Evolutionary conservation across 2,888 invertebrate genomes (phyloP), one percentile per base, ranked within the genome.

Genomic region (Xanthostigma xanthostigma): DNA sequence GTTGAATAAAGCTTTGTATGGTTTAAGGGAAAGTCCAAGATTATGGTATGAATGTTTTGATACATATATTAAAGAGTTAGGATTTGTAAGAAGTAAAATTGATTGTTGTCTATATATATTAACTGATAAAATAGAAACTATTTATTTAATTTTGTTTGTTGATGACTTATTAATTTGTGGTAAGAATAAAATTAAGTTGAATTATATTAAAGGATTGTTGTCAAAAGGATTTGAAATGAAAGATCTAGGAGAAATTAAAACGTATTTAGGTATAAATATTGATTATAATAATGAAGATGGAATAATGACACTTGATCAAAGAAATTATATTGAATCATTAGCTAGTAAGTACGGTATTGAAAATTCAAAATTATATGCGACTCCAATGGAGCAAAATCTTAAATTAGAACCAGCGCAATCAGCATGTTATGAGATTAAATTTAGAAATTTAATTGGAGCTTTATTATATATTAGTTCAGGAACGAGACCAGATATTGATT

Each of bases 371-470:
- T 44, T 54, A 58, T 53, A 49, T 40, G 36, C 44, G 6, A 54
- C 60, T 6, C 60, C 61, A 37, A 62, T 63, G 60, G 61, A 62
- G 34, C 56, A 57, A 52, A 54, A 55, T 48, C 42, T 55, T 34
- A 55, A 53, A 40, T 46, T 49, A 45, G 44, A 52, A 51, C 49
- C 46, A 52, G 44, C 49, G 17, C 38, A 51, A 41, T 36, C 35
- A 48, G 41, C 36, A 41, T 41, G 45, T 41, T 37, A 57, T 44
- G 51, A 50, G 45, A 49, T 58, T 8, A 57, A 57, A 45, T 60
- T 59, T 45, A 54, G 51, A 54, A 57, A 56, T 50, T 33, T 54
- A 13, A 52, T 52, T 41, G 47, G 46, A 36, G 45, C 14, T 61
- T 35, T 36, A 55, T 14, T 62, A 49, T 45, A 57, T 53, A 58